These are phyloP conservation scores for Mus caroli DNA, from an alignment of 2,797 vertebrate genomes.

Conservation along the genomic window DNA sequence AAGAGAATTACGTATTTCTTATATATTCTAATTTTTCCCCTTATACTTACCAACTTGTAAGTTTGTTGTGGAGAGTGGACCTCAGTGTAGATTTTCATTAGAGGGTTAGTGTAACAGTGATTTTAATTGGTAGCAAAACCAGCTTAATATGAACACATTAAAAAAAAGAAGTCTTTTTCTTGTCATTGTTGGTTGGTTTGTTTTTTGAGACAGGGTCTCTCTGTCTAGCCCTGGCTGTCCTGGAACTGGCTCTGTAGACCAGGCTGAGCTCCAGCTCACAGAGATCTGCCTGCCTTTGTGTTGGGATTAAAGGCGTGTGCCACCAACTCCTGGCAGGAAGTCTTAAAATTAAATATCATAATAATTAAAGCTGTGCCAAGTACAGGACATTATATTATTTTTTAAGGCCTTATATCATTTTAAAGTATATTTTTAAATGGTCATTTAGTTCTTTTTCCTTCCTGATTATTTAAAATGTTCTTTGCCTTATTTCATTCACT, in stretches of 20 bases:
- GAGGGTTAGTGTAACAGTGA: neutral
- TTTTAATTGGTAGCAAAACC: constrained; percentile 21
- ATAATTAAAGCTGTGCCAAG: neutral
- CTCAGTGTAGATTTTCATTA: constrained; percentile 47
- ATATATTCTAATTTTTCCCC: neutral
- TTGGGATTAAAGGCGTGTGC: neutral
- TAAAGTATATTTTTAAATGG: neutral
- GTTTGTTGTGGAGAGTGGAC: constrained; percentile 15
- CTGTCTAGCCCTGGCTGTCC: neutral
- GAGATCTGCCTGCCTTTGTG: neutral
- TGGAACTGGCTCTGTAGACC: neutral
- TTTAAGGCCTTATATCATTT: constrained; percentile 19
- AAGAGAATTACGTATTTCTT: neutral
- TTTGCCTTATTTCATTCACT: constrained; percentile 50
- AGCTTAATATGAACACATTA: neutral
- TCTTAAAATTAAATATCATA: neutral
- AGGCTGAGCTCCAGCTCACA: neutral
- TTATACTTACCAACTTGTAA: constrained; percentile 34
- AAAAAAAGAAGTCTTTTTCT: neutral
- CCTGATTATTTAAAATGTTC: constrained; percentile 49
- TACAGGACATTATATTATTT: neutral
- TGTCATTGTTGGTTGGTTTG: neutral
- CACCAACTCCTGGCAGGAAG: neutral
- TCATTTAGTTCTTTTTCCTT: constrained; percentile 26
- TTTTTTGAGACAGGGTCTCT: neutral